Evolutionary conservation across 2,113 vertebrate species (phyloP), one percentile per base, ranked within the genome.

Genomic region (Dipodomys stephensi): DNA sequence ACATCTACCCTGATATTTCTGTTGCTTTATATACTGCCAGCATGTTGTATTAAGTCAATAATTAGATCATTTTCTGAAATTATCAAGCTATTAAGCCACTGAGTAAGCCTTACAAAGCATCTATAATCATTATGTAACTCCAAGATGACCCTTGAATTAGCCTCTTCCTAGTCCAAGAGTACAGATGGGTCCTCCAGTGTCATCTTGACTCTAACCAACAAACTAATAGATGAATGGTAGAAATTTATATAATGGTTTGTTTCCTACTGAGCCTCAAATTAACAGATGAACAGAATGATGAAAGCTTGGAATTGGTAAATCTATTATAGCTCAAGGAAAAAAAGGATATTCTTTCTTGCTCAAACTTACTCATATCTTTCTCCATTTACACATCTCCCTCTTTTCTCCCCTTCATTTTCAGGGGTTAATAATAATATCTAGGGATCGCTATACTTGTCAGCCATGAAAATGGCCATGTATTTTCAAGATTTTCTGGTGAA

Each of bases 371-470:
- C n/a, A 49, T 18, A 8, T 77, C 60, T 85, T 64, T 69, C n/a
- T 83, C 32, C 32, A 71, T 8, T 2, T 22, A 44, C 1, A 4
- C 32, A 4, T 27, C 16, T 81, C 18, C 28, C 46, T 83, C 25
- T 22, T 78, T 57, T 35, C 16, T 44, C n/a, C n/a, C 27, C 28
- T 92, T 94, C 28, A 46, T 64, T 72, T 90, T 81, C 27, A 90
- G 78, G 78, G 67, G n/a, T 67, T 19, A 93, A 11, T 49, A 87
- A 18, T 28, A 12, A 74, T n/a, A 84, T 32, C 44, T 60, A 35
- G 35, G 46, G 6, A 62, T 76, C 64, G 19, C 30, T 74, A 7
- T 79, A 27, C 62, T 68, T 65, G 27, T 81, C 39, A 71, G 28
- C 53, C 12, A 57, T 16, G 11, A 18, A 57, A 57, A 57, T 49